Conservation (phyloP, 2,113 vertebrate genomes). For the Mustela lutreola region DNA sequence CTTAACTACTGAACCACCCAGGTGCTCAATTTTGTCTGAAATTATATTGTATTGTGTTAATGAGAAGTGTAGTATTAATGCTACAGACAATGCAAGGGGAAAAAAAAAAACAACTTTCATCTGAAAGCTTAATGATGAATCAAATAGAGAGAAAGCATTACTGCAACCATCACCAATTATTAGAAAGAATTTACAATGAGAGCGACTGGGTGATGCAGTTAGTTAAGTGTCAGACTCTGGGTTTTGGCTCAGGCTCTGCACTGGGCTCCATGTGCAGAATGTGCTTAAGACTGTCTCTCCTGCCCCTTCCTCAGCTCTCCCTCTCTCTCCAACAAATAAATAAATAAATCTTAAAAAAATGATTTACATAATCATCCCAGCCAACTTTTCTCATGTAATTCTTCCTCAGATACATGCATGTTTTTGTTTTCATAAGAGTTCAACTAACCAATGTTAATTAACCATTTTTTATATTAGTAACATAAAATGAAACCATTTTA, state of each 20-base stretch:
- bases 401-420: background rate
- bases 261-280: too few species aligned
- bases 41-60: constrained; percentile 12
- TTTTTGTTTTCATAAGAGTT: constrained; percentile 46
- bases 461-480: constrained; percentile 60
- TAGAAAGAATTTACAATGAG: constrained; percentile 23
- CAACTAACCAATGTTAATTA: constrained; percentile 65
- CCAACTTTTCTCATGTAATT: constrained; percentile 46
- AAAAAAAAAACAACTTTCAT: constrained; percentile 8
- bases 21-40: constrained; percentile 16
- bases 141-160: background rate
- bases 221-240: too few species aligned
- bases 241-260: too few species aligned
- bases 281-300: too few species aligned
- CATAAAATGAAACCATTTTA: constrained; percentile 58
- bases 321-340: too few species aligned
- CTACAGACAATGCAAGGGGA: background rate
- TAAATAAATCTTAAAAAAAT: background rate
- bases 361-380: background rate
- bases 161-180: background rate
- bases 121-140: constrained; percentile 48
- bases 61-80: background rate
- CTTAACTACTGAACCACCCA: too few species aligned
- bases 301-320: too few species aligned
- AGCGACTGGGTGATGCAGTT: too few species aligned